Conservation (phyloP, 2,797 vertebrate species). For the Dendrocincla fuliginosa region DNA sequence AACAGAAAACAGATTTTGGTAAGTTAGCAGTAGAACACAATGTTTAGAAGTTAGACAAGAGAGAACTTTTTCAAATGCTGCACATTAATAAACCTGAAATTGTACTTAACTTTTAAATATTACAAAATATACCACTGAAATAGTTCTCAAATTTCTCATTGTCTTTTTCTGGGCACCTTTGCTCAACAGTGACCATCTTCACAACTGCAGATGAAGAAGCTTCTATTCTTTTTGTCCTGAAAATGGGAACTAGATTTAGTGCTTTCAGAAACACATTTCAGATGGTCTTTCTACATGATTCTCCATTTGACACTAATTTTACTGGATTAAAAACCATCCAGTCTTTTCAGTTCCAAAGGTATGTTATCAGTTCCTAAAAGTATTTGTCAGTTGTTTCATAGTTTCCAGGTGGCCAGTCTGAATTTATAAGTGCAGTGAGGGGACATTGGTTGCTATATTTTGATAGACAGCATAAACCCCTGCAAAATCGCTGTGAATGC, state of each 20-base stretch:
- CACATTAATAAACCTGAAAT: not conserved
- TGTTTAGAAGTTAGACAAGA: not conserved
- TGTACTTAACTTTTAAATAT: not conserved
- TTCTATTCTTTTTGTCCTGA: not conserved
- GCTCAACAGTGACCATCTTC: not conserved
- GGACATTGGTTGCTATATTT: rapidly evolving
- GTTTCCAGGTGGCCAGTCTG: not conserved
- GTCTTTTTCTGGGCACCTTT: not conserved
- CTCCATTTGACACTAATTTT: not conserved
- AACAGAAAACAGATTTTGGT: not conserved
- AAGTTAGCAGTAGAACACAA: not conserved
- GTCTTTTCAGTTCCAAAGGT: not conserved
- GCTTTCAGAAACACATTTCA: not conserved
- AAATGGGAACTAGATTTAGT: not conserved
- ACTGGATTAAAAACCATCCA: not conserved
- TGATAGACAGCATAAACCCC: not conserved
- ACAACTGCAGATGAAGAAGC: not conserved
- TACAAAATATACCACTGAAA: not conserved
- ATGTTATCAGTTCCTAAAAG: not conserved
- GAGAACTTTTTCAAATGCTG: not conserved
- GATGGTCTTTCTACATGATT: not conserved
- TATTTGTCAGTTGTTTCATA: not conserved
- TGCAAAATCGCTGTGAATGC: rapidly evolving
- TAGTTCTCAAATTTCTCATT: not conserved
- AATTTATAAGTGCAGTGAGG: not conserved